Percentiles rank a stretch among this genome's conserved stretches.
Evolutionary conservation across 2,113 vertebrate genomes (phyloP).

Genomic region (Brachypteracias leptosomus): DNA sequence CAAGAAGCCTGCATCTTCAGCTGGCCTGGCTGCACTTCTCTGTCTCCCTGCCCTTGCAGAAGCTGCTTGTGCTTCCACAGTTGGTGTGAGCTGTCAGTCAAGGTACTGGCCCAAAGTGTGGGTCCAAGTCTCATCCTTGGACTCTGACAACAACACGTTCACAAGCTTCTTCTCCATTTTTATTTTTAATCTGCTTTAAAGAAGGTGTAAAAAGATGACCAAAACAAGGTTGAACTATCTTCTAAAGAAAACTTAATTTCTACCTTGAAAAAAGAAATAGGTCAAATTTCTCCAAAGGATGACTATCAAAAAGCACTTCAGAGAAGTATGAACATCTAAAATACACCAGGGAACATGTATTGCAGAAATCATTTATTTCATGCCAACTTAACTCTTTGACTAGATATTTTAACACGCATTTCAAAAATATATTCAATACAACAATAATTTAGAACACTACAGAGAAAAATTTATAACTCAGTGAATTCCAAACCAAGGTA

Average conservation of each 20-base stretch:
- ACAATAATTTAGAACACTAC: conserved; percentile 70
- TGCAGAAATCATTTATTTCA: conserved; percentile 71
- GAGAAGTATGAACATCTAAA: not conserved
- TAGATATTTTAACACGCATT: conserved; percentile 63
- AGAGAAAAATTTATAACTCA: conserved; percentile 41
- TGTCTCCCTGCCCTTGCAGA: accelerated
- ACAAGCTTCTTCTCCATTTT: not conserved
- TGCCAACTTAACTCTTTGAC: conserved; percentile 66
- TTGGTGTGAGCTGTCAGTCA: not conserved
- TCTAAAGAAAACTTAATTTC: not conserved
- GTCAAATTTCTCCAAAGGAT: not conserved
- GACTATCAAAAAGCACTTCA: not conserved
- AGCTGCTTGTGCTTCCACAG: not conserved
- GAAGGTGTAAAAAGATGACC: not conserved
- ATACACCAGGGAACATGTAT: not conserved
- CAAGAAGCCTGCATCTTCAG: not conserved
- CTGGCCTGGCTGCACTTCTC: not conserved
- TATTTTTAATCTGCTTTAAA: not conserved
- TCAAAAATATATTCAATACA: conserved; percentile 66
- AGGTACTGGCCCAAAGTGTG: accelerated
- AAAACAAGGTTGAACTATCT: not conserved
- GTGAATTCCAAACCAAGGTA: conserved; percentile 58
- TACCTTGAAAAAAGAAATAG: not conserved
- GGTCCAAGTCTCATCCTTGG: not conserved
- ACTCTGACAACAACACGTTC: accelerated